Evolutionary conservation across 1,140 invertebrate species (phyloP).

Genomic region (Sitobion miscanthi): DNA sequence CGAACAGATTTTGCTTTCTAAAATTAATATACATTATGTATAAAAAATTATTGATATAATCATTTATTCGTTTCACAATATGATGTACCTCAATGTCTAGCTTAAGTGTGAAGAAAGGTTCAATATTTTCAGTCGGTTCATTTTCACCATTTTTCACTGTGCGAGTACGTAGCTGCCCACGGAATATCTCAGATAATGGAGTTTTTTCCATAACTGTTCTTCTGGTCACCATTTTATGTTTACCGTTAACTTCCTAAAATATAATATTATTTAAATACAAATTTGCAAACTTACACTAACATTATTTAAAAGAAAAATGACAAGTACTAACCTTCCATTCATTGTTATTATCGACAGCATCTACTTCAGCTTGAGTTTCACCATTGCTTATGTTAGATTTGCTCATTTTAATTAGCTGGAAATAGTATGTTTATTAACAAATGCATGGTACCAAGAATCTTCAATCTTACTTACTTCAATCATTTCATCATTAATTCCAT

Average conservation of each 20-base stretch:
- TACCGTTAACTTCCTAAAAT: slow-evolving; percentile 64
- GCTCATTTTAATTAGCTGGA: slow-evolving; percentile 53
- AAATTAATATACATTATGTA: slow-evolving; percentile 57
- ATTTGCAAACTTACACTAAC: neutral
- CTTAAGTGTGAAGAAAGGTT: slow-evolving; percentile 93
- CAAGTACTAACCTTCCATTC: slow-evolving; percentile 74
- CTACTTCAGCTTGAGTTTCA: slow-evolving; percentile 65
- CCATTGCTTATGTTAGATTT: slow-evolving; percentile 62
- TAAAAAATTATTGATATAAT: neutral
- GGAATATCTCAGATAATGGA: slow-evolving; percentile 91
- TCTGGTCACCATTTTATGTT: slow-evolving; percentile 86
- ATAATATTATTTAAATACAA: neutral
- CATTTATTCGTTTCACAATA: neutral
- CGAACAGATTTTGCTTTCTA: slow-evolving; percentile 83
- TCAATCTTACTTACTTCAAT: slow-evolving; percentile 70
- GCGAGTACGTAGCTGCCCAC: slow-evolving; percentile 85
- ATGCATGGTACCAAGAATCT: neutral
- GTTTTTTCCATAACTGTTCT: slow-evolving; percentile 71
- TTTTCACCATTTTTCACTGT: slow-evolving; percentile 73
- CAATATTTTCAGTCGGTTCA: slow-evolving; percentile 76
- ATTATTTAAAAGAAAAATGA: neutral
- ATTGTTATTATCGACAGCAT: slow-evolving; percentile 62
- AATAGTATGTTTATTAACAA: slow-evolving; percentile 8
- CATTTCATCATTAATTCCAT: slow-evolving; percentile 96
- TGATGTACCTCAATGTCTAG: slow-evolving; percentile 86